Percentiles rank a stretch among this genome's conserved stretches.
Evolutionary conservation across 2,888 invertebrate genomes (phyloP).

Genomic region (Troides helena): DNA sequence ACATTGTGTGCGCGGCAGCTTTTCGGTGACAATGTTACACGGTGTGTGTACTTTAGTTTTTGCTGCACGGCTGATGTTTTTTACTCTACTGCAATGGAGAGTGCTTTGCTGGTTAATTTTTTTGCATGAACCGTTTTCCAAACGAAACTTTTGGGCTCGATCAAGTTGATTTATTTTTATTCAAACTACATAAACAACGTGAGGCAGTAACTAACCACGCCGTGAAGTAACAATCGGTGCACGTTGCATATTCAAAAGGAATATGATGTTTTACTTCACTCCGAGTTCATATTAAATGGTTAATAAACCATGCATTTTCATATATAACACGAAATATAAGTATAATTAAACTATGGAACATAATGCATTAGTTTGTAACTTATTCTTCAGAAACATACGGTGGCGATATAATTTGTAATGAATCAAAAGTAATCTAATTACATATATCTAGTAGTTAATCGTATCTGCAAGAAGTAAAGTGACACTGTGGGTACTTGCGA

Average conservation of each 20-base stretch:
- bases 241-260: too few relatives aligned
- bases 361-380: too few relatives aligned
- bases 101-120: constrained; percentile 4
- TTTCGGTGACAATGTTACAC: constrained; percentile 27
- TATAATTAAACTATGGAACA: too few relatives aligned
- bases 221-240: too few relatives aligned
- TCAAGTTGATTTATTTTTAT: neutral
- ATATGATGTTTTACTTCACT: too few relatives aligned
- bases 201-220: too few relatives aligned
- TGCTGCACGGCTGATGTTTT: constrained; percentile 17
- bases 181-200: too few relatives aligned
- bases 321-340: too few relatives aligned
- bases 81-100: constrained; percentile 7
- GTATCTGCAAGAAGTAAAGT: neutral
- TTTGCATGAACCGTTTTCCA: neutral
- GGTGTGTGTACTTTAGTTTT: constrained; percentile 24
- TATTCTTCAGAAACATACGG: too few relatives aligned
- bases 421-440: neutral
- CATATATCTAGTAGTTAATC: neutral
- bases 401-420: neutral
- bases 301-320: too few relatives aligned
- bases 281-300: too few relatives aligned
- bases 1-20: constrained; percentile 30
- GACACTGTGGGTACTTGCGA: neutral
- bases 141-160: neutral